A percentile compares a stretch with the other conserved stretches of the same genome.
phyloP scores from a whole-genome alignment of 2,888 invertebrate genomes.

The Dioctria rufipes region DNA sequence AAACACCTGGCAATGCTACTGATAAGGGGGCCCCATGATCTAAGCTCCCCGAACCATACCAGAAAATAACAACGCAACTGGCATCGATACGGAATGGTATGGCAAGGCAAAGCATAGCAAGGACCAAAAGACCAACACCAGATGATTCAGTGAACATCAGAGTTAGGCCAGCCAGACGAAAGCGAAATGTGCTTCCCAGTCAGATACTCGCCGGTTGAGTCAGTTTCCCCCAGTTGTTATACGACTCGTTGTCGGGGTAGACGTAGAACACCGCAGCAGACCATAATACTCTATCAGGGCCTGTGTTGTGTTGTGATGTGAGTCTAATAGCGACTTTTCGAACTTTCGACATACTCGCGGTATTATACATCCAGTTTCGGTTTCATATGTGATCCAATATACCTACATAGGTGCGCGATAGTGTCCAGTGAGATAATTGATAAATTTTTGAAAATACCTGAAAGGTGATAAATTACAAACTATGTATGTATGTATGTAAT shows the following conservation, averaged over 20 bases:
- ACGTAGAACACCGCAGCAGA: constrained; percentile 3
- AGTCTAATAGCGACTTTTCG: neutral
- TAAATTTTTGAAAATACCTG: neutral
- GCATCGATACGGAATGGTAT: neutral
- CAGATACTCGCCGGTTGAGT: constrained; percentile 38
- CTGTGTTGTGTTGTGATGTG: too few relatives aligned
- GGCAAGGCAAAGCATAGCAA: constrained; percentile 3
- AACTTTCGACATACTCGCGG: constrained; percentile 4
- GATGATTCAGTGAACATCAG: constrained; percentile 39
- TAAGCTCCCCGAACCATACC: too few relatives aligned
- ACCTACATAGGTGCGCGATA: neutral
- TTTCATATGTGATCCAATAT: neutral
- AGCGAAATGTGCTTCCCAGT: constrained; percentile 46
- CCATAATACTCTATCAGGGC: too few relatives aligned
- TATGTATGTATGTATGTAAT: neutral
- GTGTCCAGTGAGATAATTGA: neutral
- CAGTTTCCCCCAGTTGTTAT: constrained; percentile 46
- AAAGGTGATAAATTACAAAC: constrained; percentile 4
- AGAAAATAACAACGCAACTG: too few relatives aligned
- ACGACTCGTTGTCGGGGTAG: constrained; percentile 42
- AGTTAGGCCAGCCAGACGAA: constrained; percentile 43
- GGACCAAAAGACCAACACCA: constrained; percentile 41
- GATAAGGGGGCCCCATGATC: constrained; percentile 12
- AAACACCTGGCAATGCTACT: constrained; percentile 27
- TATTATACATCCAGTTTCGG: constrained; percentile 14